Conservation (phyloP, 2,797 vertebrate species). For the Bovichtus variegatus region DNA sequence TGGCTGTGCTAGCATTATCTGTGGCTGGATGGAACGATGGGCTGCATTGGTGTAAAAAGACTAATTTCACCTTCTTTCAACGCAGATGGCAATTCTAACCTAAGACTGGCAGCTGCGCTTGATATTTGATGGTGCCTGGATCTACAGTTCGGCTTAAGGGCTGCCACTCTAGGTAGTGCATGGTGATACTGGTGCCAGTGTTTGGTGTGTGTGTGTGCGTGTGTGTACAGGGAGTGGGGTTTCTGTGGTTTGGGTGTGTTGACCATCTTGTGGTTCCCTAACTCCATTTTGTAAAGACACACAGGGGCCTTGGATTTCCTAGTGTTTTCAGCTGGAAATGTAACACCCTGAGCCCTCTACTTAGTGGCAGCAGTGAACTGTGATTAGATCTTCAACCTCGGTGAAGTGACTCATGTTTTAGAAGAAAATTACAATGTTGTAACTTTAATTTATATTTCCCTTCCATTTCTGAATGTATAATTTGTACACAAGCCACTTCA, state of each 20-base stretch:
- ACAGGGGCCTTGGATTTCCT: constrained; percentile 68
- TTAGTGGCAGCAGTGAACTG: constrained; percentile 42
- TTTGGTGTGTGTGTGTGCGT: constrained; percentile 26
- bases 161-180: constrained; percentile 31
- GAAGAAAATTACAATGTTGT: constrained; percentile 52
- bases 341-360: constrained; percentile 49
- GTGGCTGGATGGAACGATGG: constrained; percentile 37
- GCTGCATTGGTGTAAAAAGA: constrained; percentile 56
- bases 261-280: constrained; percentile 76
- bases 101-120: constrained; percentile 41
- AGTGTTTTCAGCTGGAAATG: constrained; percentile 70
- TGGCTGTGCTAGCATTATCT: constrained; percentile 38
- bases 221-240: constrained; percentile 58
- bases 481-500: constrained; percentile 44
- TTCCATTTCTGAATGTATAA: constrained; percentile 46
- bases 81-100: constrained; percentile 42
- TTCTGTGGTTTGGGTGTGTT: constrained; percentile 76
- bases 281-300: constrained; percentile 73
- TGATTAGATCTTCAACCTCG: constrained; percentile 62
- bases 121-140: constrained; percentile 46
- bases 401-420: constrained; percentile 25
- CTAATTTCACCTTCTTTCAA: constrained; percentile 45
- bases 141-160: constrained; percentile 48
- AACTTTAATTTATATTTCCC: constrained; percentile 47
- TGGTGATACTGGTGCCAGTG: constrained; percentile 39